Conservation (phyloP, 2,797 vertebrate genomes). For the Macropodus opercularis region DNA sequence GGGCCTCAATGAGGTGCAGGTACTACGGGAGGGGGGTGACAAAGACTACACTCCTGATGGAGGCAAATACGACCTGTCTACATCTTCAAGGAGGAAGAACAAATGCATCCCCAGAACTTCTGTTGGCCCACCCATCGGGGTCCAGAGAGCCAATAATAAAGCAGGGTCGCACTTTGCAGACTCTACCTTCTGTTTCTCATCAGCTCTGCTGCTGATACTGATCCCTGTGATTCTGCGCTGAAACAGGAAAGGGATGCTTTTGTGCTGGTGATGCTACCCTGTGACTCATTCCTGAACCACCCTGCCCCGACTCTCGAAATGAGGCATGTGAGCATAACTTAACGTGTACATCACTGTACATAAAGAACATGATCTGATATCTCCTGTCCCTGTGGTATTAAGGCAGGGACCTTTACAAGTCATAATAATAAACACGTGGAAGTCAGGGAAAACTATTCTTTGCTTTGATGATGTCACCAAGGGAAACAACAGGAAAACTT, state of each 20-base stretch:
- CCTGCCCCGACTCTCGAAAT: conserved; percentile 73
- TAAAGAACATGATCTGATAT: conserved; percentile 54
- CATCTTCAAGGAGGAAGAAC: conserved; percentile 86
- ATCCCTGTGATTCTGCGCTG: conserved; percentile 85
- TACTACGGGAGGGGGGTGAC: conserved; percentile 66
- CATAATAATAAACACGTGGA: conserved; percentile 60
- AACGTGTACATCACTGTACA: conserved; percentile 59
- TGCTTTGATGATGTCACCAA: conserved; percentile 74
- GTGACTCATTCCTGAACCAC: conserved; percentile 58
- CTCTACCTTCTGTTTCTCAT: conserved; percentile 50
- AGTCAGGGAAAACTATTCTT: conserved; percentile 68
- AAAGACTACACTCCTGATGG: conserved; percentile 86
- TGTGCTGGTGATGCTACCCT: conserved; percentile 36
- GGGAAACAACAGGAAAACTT: conserved; percentile 66
- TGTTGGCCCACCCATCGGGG: conserved; percentile 90
- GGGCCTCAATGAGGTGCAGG: conserved; percentile 82
- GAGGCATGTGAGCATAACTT: conserved; percentile 60
- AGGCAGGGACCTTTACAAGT: conserved; percentile 53
- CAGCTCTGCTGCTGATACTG: conserved; percentile 84
- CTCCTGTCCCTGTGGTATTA: conserved; percentile 52
- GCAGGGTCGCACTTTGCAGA: conserved; percentile 60
- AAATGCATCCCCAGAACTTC: conserved; percentile 93
- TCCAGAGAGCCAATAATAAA: conserved; percentile 87
- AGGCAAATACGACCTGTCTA: conserved; percentile 85
- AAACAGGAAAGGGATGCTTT: conserved; percentile 57